These are phyloP conservation scores for Atethmia centrago DNA, from an alignment of 2,888 invertebrate genomes.

Conservation along the genomic window DNA sequence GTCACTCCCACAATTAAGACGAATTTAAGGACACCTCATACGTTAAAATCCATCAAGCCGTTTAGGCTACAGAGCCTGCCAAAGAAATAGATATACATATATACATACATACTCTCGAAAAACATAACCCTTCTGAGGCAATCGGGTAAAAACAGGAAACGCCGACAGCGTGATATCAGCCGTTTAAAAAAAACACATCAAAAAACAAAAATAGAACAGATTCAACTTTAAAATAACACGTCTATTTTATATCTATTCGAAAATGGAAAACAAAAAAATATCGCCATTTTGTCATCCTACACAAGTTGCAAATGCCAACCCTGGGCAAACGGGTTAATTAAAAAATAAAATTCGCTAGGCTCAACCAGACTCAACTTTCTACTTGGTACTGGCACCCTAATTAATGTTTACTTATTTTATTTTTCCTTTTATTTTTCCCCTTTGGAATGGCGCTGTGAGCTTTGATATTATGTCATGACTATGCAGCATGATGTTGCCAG, in stretches of 20 bases:
- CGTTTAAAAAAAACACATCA: neutral
- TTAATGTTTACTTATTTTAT: constrained; percentile 44
- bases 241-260: neutral
- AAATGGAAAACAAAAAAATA: constrained; percentile 18
- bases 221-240: constrained; percentile 10
- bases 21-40: too few relatives aligned
- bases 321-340: constrained; percentile 40
- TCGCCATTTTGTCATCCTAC: constrained; percentile 19
- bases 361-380: constrained; percentile 40
- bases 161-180: neutral
- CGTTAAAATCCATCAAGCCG: too few relatives aligned
- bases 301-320: constrained; percentile 21
- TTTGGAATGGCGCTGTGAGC: constrained; percentile 3
- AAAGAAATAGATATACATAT: too few relatives aligned
- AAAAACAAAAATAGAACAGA: neutral
- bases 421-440: constrained; percentile 14
- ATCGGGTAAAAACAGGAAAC: neutral
- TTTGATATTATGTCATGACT: constrained; percentile 28
- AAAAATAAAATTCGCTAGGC: constrained; percentile 46
- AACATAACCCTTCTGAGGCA: too few relatives aligned
- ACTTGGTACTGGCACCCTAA: constrained; percentile 33
- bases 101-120: too few relatives aligned
- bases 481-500: neutral
- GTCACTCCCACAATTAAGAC: too few relatives aligned
- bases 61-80: too few relatives aligned